Percentiles rank a stretch among this genome's conserved stretches.
phyloP scores from a whole-genome alignment of 2,888 invertebrate genomes.

The Arenicola marina region DNA sequence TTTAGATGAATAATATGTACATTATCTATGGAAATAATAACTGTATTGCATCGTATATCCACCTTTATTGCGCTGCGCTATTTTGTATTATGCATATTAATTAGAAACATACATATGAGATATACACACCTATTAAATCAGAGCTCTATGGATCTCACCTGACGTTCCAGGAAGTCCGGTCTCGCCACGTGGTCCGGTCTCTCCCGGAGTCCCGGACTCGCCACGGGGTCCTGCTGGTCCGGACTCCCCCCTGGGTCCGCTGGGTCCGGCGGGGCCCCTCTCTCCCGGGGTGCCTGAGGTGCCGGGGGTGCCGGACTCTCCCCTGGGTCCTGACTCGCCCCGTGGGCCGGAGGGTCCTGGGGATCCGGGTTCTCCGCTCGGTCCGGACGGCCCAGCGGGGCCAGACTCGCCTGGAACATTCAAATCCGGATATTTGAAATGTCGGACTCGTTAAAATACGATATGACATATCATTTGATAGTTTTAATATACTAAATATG shows the following conservation, averaged over 20 bases:
- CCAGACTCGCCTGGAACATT: slow-evolving; percentile 11
- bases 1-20: no score
- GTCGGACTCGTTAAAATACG: no score
- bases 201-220: slow-evolving; percentile 4
- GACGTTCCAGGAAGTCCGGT: slow-evolving; percentile 14
- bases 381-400: slow-evolving; percentile 14
- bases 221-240: not conserved
- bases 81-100: no score
- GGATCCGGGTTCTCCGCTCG: slow-evolving; percentile 4
- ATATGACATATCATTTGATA: no score
- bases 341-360: not conserved
- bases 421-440: not conserved
- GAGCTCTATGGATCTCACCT: no score
- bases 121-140: no score
- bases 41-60: no score
- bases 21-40: no score
- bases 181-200: slow-evolving; percentile 12
- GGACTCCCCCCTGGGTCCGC: not conserved
- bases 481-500: no score
- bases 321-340: not conserved
- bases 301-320: not conserved
- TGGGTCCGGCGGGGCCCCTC: not conserved
- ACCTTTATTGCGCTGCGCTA: no score
- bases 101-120: no score
- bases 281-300: not conserved